Evolutionary conservation across 2,888 invertebrate species (phyloP), one percentile per base, ranked within the genome.

Genomic region (Trissolcus japonicus): DNA sequence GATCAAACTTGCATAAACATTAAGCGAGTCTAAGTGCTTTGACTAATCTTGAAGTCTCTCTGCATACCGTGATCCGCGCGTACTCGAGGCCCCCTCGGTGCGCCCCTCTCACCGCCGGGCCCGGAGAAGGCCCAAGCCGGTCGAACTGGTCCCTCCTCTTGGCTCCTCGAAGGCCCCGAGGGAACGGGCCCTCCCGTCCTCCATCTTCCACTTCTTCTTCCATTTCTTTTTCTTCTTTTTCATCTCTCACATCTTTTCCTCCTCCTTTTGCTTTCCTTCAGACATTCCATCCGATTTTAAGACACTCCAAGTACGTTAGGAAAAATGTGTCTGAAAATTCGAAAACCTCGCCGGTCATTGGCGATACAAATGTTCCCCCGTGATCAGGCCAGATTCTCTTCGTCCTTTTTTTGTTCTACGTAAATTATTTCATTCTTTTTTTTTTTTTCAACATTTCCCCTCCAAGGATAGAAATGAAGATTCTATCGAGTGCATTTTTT

Each of bases 81-180:
- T 67, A 71, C 79, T 75, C 66, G 71, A 19, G 25, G 55, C 48
- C 72, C 69, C 78, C 63, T 63, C 63, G 53, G 55, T 60, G 63
- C 65, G 60, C 59, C 78, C 68, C 59, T 66, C 54, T 53, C 62
- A 55, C 66, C 65, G 59, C 54, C 66, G 71, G 77, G 72, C 69
- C 72, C 79, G 67, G 65, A 78, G 80, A 66, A 71, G 76, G 51
- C 79, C 79, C 82, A 80, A 87, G 85, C 87, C 86, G 86, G 87
- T 88, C 84, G 83, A 84, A 87, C 87, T 85, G 83, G 88, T 87
- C 86, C 84, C 83, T 67, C 92, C 92, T 92, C 93, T 85, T 90
- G 92, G 87, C 92, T 93, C 88, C 91, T 93, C 92, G 93, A 89
- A 91, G 81, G 82, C 82, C 82, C 83, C 81, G 81, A 81, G 81